Conservation (phyloP, 1,140 invertebrate species). For the Tetramorium simillimum region DNA sequence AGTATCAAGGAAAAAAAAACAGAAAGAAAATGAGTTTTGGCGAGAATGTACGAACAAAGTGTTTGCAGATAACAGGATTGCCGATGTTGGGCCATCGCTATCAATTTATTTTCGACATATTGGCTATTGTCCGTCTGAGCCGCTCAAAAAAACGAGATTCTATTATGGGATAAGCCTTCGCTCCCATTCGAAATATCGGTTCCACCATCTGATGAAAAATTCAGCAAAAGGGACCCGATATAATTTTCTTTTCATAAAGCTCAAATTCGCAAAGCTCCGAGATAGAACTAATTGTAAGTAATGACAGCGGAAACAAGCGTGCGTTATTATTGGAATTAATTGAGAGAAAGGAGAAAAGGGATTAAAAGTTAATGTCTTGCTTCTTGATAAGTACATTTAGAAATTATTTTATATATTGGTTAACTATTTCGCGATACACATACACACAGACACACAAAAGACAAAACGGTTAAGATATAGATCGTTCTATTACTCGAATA, state of each 20-base stretch:
- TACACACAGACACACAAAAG: background rate
- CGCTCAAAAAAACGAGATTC: constrained; percentile 53
- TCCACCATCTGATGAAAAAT: constrained; percentile 49
- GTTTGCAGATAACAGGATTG: constrained; percentile 54
- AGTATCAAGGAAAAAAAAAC: constrained; percentile 49
- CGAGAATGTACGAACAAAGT: constrained; percentile 2
- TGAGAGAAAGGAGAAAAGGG: background rate
- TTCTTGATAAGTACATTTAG: background rate
- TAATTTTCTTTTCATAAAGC: background rate
- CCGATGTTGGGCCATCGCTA: constrained; percentile 49
- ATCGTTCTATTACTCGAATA: background rate
- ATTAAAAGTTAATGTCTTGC: background rate
- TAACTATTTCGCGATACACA: background rate
- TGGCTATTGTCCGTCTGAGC: background rate
- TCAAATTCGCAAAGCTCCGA: background rate
- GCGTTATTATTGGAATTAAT: background rate
- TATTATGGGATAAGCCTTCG: constrained; percentile 47
- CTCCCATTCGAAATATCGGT: constrained; percentile 55
- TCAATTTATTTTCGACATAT: constrained; percentile 73
- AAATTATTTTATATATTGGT: background rate
- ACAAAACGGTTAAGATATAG: background rate
- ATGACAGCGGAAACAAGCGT: background rate
- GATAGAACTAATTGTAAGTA: background rate
- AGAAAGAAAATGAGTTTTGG: background rate
- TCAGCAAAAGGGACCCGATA: background rate